A percentile compares a stretch with the other conserved stretches of the same genome.
Conservation (phyloP, 2,113 vertebrate species). For the Nesogale talazaci region DNA sequence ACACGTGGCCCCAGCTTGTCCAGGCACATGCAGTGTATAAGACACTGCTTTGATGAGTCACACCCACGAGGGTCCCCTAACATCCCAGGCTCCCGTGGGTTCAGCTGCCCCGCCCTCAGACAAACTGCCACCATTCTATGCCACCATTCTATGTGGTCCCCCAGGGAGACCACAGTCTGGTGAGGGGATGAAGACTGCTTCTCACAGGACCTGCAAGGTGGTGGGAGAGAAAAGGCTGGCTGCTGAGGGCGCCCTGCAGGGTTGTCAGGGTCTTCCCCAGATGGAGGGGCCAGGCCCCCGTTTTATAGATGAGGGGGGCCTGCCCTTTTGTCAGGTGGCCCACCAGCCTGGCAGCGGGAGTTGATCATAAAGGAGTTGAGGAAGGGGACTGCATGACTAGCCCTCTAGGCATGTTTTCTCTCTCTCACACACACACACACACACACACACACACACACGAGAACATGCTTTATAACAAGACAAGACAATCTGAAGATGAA, state of each 20-base stretch:
- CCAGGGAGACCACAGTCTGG: no score
- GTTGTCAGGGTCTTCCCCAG: no score
- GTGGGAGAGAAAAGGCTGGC: no score
- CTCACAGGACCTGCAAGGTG: no score
- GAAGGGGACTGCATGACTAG: rapidly evolving
- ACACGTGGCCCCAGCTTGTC: not conserved
- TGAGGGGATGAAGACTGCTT: no score
- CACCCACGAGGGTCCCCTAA: not conserved
- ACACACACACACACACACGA: no score
- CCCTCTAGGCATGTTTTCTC: no score
- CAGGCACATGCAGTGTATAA: not conserved
- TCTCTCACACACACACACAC: no score
- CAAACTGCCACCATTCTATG: not conserved
- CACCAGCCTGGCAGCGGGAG: not conserved
- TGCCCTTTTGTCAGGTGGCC: not conserved
- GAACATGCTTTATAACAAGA: not conserved
- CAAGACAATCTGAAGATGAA: not conserved
- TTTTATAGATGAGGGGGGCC: not conserved
- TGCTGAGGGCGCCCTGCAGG: no score
- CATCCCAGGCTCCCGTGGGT: not conserved
- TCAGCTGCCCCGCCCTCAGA: not conserved
- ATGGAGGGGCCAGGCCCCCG: no score
- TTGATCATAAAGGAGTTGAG: no score
- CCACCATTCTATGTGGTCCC: not conserved
- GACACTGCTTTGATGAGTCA: not conserved